These are phyloP conservation scores for Myrmecobius fasciatus DNA, from an alignment of 2,113 vertebrate genomes.

Conservation along the genomic window DNA sequence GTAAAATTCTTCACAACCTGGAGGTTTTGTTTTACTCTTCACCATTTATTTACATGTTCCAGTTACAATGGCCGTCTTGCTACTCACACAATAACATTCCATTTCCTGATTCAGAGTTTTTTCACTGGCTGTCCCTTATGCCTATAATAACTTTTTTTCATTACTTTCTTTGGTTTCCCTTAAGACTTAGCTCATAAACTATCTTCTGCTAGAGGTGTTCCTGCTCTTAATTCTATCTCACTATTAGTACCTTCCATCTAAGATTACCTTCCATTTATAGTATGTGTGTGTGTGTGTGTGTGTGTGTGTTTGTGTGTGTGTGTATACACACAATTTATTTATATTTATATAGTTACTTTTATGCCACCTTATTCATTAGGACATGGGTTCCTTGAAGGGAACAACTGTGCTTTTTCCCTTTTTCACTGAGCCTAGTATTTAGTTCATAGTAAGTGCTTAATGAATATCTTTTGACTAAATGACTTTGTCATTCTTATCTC, in stretches of 20 bases:
- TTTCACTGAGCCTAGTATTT: neutral
- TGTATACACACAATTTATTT: too few species aligned
- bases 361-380: neutral
- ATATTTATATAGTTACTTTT: neutral
- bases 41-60: neutral
- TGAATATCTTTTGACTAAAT: neutral
- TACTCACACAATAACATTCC: neutral
- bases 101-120: neutral
- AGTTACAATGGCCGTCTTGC: neutral
- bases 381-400: neutral
- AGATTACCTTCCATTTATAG: neutral
- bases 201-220: neutral
- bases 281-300: neutral
- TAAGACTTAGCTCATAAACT: neutral
- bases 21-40: neutral
- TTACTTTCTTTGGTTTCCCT: neutral
- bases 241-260: neutral
- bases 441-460: neutral
- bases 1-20: neutral
- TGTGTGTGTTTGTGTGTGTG: too few species aligned
- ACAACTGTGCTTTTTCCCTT: neutral
- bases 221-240: neutral
- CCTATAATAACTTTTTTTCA: neutral
- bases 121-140: neutral
- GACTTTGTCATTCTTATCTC: neutral